Percentiles rank a stretch among this genome's conserved stretches.
Conservation (phyloP, 2,888 invertebrate genomes). For the Idaea aversata region DNA sequence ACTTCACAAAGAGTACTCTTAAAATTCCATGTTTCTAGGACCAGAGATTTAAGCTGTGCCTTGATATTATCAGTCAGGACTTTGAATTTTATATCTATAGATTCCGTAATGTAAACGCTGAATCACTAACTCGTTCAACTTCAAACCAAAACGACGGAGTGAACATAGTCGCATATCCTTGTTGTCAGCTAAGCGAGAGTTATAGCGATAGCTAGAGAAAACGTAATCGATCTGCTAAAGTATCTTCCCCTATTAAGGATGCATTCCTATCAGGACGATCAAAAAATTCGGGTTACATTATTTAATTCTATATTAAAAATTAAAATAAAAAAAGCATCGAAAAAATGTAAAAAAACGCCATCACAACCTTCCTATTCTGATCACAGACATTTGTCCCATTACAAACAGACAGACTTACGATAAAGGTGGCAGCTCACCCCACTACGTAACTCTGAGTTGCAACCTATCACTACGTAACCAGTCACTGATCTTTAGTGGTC, state of each 20-base stretch:
- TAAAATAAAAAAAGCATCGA: constrained; percentile 53
- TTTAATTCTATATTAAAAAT: constrained; percentile 35
- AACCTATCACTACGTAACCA: background rate
- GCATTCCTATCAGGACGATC: background rate
- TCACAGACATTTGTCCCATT: constrained; percentile 50
- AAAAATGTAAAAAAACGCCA: constrained; percentile 57
- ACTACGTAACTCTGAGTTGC: background rate
- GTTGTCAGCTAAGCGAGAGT: background rate
- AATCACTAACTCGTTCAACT: no score
- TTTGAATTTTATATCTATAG: no score
- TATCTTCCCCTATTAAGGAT: background rate
- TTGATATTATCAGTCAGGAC: no score
- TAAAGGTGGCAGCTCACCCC: background rate
- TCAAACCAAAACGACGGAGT: no score
- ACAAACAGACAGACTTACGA: background rate
- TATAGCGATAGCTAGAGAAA: no score
- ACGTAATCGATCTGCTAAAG: background rate
- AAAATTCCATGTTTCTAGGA: no score
- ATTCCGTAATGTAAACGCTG: no score
- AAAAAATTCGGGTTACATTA: constrained; percentile 37
- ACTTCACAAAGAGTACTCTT: no score
- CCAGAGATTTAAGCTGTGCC: no score
- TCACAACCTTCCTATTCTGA: constrained; percentile 75
- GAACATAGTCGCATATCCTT: background rate
- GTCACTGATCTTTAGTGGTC: background rate